Evolutionary conservation across 2,113 vertebrate genomes (phyloP).

Genomic region (Gasterosteus aculeatus): DNA sequence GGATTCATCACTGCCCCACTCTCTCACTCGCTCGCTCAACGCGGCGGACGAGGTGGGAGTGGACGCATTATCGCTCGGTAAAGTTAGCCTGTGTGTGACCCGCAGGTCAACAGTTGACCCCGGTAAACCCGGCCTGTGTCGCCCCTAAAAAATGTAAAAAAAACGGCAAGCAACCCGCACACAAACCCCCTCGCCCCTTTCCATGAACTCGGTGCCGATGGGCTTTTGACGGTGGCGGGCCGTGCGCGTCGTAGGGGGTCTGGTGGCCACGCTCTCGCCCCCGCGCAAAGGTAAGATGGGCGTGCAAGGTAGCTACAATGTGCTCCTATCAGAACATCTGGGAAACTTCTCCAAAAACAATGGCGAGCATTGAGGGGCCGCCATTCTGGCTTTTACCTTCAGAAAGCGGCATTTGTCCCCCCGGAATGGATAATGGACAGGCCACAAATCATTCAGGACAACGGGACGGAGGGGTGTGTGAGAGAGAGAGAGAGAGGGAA

Average conservation of each 20-base stretch:
- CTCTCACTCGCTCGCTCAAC: not conserved
- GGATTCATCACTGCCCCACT: conserved; percentile 68
- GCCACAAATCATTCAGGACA: conserved; percentile 89
- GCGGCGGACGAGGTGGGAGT: conserved; percentile 35
- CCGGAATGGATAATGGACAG: conserved; percentile 85
- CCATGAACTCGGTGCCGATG: conserved; percentile 49
- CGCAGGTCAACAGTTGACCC: conserved; percentile 64
- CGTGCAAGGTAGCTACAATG: conserved; percentile 70
- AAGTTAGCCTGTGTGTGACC: conserved; percentile 60
- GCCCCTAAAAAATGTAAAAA: conserved; percentile 1
- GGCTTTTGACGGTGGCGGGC: not conserved
- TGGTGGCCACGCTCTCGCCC: conserved; percentile 57
- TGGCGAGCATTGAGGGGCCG: conserved; percentile 68
- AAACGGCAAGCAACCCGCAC: not conserved
- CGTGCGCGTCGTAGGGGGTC: conserved; percentile 68
- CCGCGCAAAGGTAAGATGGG: conserved; percentile 65
- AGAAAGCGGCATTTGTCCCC: conserved; percentile 85
- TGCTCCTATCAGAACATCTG: conserved; percentile 82
- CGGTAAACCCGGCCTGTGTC: conserved; percentile 59
- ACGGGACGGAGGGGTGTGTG: conserved; percentile 76
- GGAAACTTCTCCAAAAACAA: conserved; percentile 84
- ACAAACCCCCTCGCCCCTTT: conserved; percentile 48
- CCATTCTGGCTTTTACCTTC: conserved; percentile 82
- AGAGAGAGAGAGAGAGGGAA: conserved; percentile 60
- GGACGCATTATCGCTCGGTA: conserved; percentile 37